Evolutionary conservation across 2,888 invertebrate genomes (phyloP).

Genomic region (Calliphora vomitoria): DNA sequence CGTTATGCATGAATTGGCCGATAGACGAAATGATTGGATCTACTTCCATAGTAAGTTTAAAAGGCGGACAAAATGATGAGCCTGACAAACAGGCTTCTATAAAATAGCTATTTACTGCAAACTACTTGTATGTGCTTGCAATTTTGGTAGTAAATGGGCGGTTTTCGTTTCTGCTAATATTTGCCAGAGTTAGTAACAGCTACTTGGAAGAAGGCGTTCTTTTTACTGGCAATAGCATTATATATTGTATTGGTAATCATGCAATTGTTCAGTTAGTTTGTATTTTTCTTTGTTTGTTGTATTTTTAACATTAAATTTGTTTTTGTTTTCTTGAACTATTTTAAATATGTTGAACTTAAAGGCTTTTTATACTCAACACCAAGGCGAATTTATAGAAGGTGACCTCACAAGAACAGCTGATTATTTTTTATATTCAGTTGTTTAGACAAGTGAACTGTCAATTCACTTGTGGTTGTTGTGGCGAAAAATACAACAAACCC

Average conservation of each 20-base stretch:
- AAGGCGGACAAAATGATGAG: conserved; percentile 37
- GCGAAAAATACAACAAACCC: too few relatives aligned
- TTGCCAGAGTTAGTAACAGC: neutral
- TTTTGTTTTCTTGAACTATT: neutral
- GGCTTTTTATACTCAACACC: too few relatives aligned
- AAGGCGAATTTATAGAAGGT: too few relatives aligned
- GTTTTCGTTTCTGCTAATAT: neutral
- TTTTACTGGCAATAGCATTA: neutral
- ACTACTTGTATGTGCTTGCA: neutral
- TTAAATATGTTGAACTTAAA: neutral
- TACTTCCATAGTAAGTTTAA: neutral
- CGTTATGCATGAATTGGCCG: conserved; percentile 59
- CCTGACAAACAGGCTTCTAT: conserved; percentile 37
- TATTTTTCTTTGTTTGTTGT: neutral
- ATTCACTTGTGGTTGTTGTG: too few relatives aligned
- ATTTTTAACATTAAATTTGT: too few relatives aligned
- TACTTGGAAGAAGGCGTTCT: conserved; percentile 45
- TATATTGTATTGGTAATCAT: conserved; percentile 4
- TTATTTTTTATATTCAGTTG: too few relatives aligned
- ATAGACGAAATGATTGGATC: conserved; percentile 18
- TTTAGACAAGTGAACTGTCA: too few relatives aligned
- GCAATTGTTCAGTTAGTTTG: neutral
- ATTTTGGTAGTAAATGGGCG: neutral
- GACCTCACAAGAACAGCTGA: too few relatives aligned
- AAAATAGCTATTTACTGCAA: neutral